Percentiles rank a stretch among this genome's conserved stretches.
phyloP scores from a whole-genome alignment of 2,113 vertebrate genomes.

The Spermophilus dauricus region DNA sequence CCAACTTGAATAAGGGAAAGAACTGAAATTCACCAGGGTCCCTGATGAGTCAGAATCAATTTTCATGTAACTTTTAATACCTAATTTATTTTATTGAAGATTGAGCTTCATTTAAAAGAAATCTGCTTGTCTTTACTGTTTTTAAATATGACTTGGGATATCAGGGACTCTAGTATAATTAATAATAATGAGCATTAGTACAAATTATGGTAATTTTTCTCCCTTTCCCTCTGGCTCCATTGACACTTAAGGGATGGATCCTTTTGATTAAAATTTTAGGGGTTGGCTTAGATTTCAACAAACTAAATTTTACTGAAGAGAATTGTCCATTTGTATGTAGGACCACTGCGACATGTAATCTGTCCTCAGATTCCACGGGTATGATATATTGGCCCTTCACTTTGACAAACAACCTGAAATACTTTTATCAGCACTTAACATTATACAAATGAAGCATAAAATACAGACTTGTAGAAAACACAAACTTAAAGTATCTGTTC shows the following conservation, averaged over 20 bases:
- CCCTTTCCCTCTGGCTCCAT: not conserved
- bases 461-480: constrained; percentile 65
- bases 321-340: not conserved
- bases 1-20: not conserved
- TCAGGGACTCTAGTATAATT: not conserved
- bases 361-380: not conserved
- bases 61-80: not conserved
- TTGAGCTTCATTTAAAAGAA: not conserved
- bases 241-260: not conserved
- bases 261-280: constrained; percentile 6
- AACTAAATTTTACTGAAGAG: not conserved
- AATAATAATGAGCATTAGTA: not conserved
- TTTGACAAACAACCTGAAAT: constrained; percentile 32
- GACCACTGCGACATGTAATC: not conserved
- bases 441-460: constrained; percentile 46
- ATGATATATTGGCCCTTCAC: constrained; percentile 44
- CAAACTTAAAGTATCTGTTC: constrained; percentile 21
- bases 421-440: constrained; percentile 59
- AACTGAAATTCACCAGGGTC: constrained; percentile 20
- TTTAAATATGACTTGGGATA: not conserved
- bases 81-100: not conserved
- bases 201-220: not conserved
- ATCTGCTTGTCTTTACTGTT: not conserved
- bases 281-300: constrained; percentile 42
- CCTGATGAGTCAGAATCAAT: not conserved